Conservation (phyloP, 2,113 vertebrate species). For the Scortum barcoo region DNA sequence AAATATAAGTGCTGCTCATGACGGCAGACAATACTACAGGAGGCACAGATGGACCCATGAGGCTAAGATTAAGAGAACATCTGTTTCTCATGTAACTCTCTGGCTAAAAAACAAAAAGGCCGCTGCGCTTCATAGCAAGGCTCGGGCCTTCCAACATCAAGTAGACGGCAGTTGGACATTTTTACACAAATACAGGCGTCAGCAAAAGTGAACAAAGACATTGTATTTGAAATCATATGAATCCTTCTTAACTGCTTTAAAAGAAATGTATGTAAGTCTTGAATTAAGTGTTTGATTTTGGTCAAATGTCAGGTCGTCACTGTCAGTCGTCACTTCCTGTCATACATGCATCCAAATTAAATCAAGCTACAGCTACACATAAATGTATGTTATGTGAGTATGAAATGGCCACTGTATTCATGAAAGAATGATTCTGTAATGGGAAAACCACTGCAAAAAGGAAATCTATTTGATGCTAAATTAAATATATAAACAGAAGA, state of each 20-base stretch:
- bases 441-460: too few relatives aligned
- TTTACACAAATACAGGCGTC: neutral
- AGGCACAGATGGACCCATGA: conserved; percentile 52
- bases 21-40: conserved; percentile 21
- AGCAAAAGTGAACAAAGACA: neutral
- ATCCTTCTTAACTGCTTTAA: neutral
- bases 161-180: neutral
- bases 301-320: neutral
- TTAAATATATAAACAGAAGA: neutral
- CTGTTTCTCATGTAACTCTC: conserved; percentile 49
- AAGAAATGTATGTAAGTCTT: neutral
- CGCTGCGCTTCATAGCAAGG: neutral
- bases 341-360: too few relatives aligned
- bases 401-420: too few relatives aligned
- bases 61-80: conserved; percentile 57
- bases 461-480: neutral
- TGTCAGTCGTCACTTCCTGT: neutral
- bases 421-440: too few relatives aligned
- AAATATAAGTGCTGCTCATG: conserved; percentile 19
- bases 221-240: neutral
- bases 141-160: neutral
- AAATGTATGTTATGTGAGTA: too few relatives aligned
- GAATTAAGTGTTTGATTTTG: neutral
- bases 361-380: too few relatives aligned
- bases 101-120: conserved; percentile 21